phyloP scores from a whole-genome alignment of 2,888 invertebrate species.

The Cyaniris semiargus region DNA sequence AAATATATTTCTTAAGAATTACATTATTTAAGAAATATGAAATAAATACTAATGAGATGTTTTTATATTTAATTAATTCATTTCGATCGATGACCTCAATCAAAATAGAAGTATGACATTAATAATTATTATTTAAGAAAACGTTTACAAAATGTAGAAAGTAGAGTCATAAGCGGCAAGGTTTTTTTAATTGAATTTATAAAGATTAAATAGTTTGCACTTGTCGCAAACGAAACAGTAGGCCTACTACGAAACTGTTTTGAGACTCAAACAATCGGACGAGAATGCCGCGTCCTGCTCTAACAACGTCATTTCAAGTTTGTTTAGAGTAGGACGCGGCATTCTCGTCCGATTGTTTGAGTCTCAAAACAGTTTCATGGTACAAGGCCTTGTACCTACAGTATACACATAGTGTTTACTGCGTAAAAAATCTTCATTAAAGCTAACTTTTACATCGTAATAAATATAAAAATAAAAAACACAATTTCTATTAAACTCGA shows the following conservation, averaged over 20 bases:
- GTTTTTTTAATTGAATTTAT: not conserved
- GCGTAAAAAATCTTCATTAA: not conserved
- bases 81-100: not conserved
- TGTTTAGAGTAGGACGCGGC: too few species aligned
- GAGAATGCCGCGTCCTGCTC: too few species aligned
- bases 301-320: too few species aligned
- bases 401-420: not conserved
- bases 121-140: not conserved
- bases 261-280: too few species aligned
- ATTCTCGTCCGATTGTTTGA: too few species aligned
- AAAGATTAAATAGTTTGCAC: not conserved
- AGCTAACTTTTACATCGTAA: not conserved
- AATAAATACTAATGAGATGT: not conserved
- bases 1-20: not conserved
- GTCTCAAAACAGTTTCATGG: too few species aligned
- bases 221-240: not conserved
- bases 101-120: not conserved
- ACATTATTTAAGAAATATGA: not conserved
- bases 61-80: not conserved
- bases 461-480: constrained; percentile 20
- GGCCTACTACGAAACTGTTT: too few species aligned
- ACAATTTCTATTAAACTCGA: constrained; percentile 25
- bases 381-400: too few species aligned
- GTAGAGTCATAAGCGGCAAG: not conserved
- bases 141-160: not conserved